These are phyloP conservation scores for Cordylochernes scorpioides DNA, from an alignment of 2,888 invertebrate genomes.

Conservation along the genomic window DNA sequence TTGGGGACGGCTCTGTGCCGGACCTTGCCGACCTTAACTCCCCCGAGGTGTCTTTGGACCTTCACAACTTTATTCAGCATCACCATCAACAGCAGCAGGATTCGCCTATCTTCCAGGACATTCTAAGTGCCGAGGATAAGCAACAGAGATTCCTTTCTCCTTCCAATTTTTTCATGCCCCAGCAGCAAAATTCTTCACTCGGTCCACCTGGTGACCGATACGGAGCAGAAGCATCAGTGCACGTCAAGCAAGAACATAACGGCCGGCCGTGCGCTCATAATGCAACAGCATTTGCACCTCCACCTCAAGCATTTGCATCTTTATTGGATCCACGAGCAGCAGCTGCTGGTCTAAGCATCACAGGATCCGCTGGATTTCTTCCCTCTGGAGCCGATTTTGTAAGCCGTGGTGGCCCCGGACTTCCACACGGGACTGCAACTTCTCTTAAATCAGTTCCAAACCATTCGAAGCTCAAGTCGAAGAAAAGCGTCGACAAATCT, in stretches of 20 bases:
- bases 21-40: conserved; percentile 68
- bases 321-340: too few species aligned
- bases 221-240: conserved; percentile 17
- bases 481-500: conserved; percentile 32
- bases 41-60: conserved; percentile 68
- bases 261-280: conserved; percentile 18
- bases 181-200: conserved; percentile 63
- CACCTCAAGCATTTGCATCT: too few species aligned
- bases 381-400: neutral
- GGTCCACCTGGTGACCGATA: conserved; percentile 30
- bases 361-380: conserved; percentile 5
- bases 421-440: too few species aligned
- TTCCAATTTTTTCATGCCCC: conserved; percentile 39
- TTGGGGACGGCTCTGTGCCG: conserved; percentile 23
- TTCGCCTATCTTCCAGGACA: conserved; percentile 58
- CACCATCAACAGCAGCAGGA: conserved; percentile 21
- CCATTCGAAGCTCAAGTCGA: conserved; percentile 3
- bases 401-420: too few species aligned
- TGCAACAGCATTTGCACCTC: too few species aligned
- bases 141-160: conserved; percentile 18
- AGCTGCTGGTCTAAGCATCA: too few species aligned
- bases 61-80: conserved; percentile 48
- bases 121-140: conserved; percentile 27
- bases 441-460: too few species aligned
- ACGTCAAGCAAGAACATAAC: conserved; percentile 16